These are phyloP conservation scores for Hemaris fuciformis DNA, from an alignment of 2,888 invertebrate species.

Conservation along the genomic window DNA sequence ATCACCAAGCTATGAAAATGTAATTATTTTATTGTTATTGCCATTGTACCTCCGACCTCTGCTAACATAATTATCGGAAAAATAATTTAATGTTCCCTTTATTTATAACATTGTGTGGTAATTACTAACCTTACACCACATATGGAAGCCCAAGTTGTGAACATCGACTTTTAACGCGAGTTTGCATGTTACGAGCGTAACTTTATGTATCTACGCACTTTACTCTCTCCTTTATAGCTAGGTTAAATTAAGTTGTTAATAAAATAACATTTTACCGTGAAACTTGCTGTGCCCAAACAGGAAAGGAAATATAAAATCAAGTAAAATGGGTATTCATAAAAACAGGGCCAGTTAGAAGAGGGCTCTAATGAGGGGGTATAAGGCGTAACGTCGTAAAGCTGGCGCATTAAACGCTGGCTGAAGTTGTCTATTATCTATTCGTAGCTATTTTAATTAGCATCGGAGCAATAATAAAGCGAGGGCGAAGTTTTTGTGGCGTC, in stretches of 20 bases:
- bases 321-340: conserved; percentile 64
- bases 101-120: conserved; percentile 32
- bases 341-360: conserved; percentile 61
- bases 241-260: conserved; percentile 26
- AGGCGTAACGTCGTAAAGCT: conserved; percentile 78
- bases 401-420: conserved; percentile 76
- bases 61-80: conserved; percentile 51
- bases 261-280: conserved; percentile 23
- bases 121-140: conserved; percentile 22
- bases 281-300: conserved; percentile 36
- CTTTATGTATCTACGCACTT: conserved; percentile 9
- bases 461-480: conserved; percentile 65
- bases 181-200: conserved; percentile 7
- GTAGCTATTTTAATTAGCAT: conserved; percentile 79
- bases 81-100: conserved; percentile 35
- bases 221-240: conserved; percentile 20
- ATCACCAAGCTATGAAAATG: conserved; percentile 67
- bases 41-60: conserved; percentile 50
- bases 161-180: neutral
- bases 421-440: conserved; percentile 78
- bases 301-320: conserved; percentile 42
- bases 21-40: conserved; percentile 71
- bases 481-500: conserved; percentile 75
- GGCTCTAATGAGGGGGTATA: conserved; percentile 77
- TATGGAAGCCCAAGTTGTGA: conserved; percentile 1